Base-by-base conservation (phyloP, 2,113 vertebrate genomes). In the Corapipo altera region DNA sequence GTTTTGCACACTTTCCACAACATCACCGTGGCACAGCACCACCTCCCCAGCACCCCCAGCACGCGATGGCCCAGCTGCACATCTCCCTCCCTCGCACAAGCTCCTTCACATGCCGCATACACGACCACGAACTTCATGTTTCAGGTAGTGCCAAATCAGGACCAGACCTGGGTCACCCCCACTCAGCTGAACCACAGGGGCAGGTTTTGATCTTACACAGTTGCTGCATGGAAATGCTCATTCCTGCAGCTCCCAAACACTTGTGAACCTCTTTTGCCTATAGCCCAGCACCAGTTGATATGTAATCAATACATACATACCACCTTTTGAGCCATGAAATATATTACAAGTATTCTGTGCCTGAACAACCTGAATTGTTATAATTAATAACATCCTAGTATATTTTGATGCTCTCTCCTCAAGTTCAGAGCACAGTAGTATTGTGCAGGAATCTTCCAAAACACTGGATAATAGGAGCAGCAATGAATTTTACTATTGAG, bases 51-150 rank as follows among this genome's bases (percentile, higher is more conserved):
- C 54, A 64, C 2, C n/a, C 52, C 48, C 1, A 0, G 85, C n/a
- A 65, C 33, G 9, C 0, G 7, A 57, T 1, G 5, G 11, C 24
- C 27, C 46, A 52, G 18, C 0, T 39, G 21, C 24, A 18, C 1
- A 2, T 30, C 21, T 52, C 2, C 14, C 20, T 55, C 21, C 70
- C 26, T 35, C 1, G 0, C 55, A 15, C 2, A 1, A 2, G 3
- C 46, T 57, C 61, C 75, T 58, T 70, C 35, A 28, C 18, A 11
- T 1, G 4, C 54, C 69, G 52, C 51, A 12, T 4, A 39, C 8
- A 24, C 2, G 0, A n/a, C 17, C 43, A 61, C 22, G 62, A 64
- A 9, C 20, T 39, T 32, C 27, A 10, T 1, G 32, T 30, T 82
- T 41, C 52, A 64, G 48, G 28, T 19, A 23, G 6, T 37, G 15